phyloP scores from a whole-genome alignment of 2,113 vertebrate species.

The Austrofundulus limnaeus region DNA sequence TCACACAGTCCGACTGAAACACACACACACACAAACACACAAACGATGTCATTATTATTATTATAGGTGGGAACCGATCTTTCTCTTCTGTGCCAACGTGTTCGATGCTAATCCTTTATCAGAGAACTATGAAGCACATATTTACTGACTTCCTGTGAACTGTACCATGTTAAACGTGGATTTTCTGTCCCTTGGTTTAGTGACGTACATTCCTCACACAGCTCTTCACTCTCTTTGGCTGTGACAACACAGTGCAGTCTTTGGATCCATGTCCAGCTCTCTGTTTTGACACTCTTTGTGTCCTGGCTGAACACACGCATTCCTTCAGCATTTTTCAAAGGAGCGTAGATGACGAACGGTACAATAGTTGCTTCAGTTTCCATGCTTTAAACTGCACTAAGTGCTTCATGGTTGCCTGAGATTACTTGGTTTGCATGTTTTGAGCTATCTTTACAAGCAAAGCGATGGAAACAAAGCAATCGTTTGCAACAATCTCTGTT shows the following conservation, averaged over 20 bases:
- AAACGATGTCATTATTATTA: slow-evolving; percentile 3
- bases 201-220: slow-evolving; percentile 66
- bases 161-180: background rate
- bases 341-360: background rate
- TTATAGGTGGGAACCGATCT: background rate
- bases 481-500: background rate
- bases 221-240: slow-evolving; percentile 25
- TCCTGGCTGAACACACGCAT: slow-evolving; percentile 32
- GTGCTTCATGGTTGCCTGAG: background rate
- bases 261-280: slow-evolving; percentile 18
- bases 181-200: slow-evolving; percentile 25
- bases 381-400: no score
- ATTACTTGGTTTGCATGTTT: background rate
- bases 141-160: background rate
- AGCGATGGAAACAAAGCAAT: background rate
- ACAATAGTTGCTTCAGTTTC: background rate
- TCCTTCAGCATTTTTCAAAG: background rate
- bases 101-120: background rate
- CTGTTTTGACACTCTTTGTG: slow-evolving; percentile 40
- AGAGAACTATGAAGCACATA: background rate
- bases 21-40: slow-evolving; percentile 30
- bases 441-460: background rate
- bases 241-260: slow-evolving; percentile 9
- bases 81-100: background rate
- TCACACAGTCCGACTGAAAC: slow-evolving; percentile 91